phyloP scores from a whole-genome alignment of 2,113 vertebrate species.

The Sinosuthora webbiana region DNA sequence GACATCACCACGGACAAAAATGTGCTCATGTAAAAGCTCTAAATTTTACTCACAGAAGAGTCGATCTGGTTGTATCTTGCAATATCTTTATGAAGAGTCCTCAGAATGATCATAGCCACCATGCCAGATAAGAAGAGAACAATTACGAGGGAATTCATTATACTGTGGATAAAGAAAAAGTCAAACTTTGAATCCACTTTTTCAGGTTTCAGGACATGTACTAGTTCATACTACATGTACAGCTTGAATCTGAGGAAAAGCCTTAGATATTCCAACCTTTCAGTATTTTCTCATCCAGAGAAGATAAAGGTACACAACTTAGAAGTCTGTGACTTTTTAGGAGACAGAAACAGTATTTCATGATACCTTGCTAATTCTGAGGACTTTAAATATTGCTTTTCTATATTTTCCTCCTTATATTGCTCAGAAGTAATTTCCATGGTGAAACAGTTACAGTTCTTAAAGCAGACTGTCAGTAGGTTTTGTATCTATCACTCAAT shows the following conservation, averaged over 20 bases:
- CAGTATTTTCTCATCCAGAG: not conserved
- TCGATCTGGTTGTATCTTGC: constrained; percentile 89
- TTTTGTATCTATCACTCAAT: not conserved
- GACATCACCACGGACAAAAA: not conserved
- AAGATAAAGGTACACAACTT: not conserved
- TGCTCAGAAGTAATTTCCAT: not conserved
- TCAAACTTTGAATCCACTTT: not conserved
- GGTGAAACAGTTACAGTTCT: not conserved
- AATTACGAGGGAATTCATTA: constrained; percentile 91
- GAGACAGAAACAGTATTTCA: not conserved
- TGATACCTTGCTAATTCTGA: not conserved
- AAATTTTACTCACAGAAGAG: constrained; percentile 68
- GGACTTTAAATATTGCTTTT: not conserved
- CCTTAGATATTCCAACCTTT: not conserved
- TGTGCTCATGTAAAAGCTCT: not conserved
- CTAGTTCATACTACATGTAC: not conserved
- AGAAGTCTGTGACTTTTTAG: not conserved
- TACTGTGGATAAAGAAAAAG: constrained; percentile 70
- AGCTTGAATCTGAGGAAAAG: not conserved
- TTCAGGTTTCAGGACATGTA: not conserved
- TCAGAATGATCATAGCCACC: constrained; percentile 89
- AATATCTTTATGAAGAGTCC: constrained; percentile 88
- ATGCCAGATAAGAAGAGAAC: constrained; percentile 90
- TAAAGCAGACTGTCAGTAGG: not conserved
- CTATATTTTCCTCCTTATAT: not conserved